Percentiles rank a stretch among this genome's conserved stretches.
Conservation (phyloP, 2,797 vertebrate species). For the Sparidentex hasta region DNA sequence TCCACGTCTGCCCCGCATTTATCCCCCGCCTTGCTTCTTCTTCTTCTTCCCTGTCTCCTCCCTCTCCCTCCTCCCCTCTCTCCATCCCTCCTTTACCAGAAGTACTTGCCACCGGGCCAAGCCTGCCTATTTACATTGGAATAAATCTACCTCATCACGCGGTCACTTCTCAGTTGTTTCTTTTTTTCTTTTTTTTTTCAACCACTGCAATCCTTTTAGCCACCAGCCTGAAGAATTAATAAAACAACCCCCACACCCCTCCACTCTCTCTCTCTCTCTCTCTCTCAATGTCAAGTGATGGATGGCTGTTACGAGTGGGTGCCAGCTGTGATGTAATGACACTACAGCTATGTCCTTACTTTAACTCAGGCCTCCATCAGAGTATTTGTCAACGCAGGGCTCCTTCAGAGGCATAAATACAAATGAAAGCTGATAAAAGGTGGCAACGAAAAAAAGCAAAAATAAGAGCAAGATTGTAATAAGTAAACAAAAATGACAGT, state of each 20-base stretch:
- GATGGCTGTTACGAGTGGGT: constrained; percentile 56
- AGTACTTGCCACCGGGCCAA: constrained; percentile 70
- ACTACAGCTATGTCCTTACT: constrained; percentile 57
- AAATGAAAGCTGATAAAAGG: constrained; percentile 38
- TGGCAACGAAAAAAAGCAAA: constrained; percentile 7
- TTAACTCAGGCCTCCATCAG: constrained; percentile 53
- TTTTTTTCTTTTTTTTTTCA: constrained; percentile 36
- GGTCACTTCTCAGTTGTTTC: constrained; percentile 53
- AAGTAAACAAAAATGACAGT: constrained; percentile 46
- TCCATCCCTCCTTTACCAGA: constrained; percentile 53
- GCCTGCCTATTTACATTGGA: constrained; percentile 69
- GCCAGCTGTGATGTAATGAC: constrained; percentile 80
- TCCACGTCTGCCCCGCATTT: constrained; percentile 31
- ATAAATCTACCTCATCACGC: constrained; percentile 74
- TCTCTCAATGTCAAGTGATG: constrained; percentile 70
- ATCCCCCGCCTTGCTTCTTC: background rate
- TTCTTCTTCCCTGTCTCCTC: background rate
- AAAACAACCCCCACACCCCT: constrained; percentile 53
- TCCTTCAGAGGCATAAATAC: constrained; percentile 40
- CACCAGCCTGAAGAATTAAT: constrained; percentile 71
- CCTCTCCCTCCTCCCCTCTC: background rate
- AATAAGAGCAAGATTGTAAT: constrained; percentile 31
- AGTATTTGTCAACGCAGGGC: constrained; percentile 49
- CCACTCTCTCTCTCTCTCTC: background rate
- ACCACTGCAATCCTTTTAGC: constrained; percentile 76